These are phyloP conservation scores for Sinocyclocheilus grahami DNA, from an alignment of 2,113 vertebrate genomes.

Conservation along the genomic window DNA sequence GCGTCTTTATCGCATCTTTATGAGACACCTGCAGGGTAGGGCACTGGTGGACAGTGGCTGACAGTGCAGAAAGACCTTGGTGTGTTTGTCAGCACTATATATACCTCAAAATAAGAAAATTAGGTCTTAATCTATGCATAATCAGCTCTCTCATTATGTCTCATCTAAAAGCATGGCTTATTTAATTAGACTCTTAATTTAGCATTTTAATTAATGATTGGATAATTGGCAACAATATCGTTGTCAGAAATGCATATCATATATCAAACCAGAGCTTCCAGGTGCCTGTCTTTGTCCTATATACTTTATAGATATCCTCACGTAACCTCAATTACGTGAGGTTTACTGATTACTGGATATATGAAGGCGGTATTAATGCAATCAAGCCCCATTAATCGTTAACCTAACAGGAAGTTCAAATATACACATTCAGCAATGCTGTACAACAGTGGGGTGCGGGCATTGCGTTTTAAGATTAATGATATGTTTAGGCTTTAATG, in stretches of 20 bases:
- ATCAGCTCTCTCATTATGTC: not conserved
- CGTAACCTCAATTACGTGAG: not conserved
- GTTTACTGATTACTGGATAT: constrained; percentile 1
- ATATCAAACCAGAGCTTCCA: not conserved
- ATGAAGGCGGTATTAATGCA: constrained; percentile 12
- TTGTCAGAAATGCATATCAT: not conserved
- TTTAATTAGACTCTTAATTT: not conserved
- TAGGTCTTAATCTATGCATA: not conserved
- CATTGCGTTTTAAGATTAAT: not conserved
- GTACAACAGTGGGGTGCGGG: not conserved
- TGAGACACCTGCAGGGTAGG: constrained; percentile 35
- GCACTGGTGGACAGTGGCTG: constrained; percentile 1
- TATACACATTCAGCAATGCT: constrained; percentile 19
- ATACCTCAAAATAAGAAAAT: not conserved
- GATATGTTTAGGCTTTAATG: not conserved
- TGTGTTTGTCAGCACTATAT: not conserved
- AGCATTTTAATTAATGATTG: not conserved
- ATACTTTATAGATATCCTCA: not conserved
- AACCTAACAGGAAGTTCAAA: constrained; percentile 14
- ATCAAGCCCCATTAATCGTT: not conserved
- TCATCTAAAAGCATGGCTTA: not conserved
- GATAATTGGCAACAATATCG: not conserved
- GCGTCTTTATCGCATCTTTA: constrained; percentile 16
- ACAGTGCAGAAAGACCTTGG: not conserved
- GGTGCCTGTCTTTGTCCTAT: not conserved